These are phyloP conservation scores for Tachina lurida DNA, from an alignment of 2,888 invertebrate genomes.

Conservation along the genomic window DNA sequence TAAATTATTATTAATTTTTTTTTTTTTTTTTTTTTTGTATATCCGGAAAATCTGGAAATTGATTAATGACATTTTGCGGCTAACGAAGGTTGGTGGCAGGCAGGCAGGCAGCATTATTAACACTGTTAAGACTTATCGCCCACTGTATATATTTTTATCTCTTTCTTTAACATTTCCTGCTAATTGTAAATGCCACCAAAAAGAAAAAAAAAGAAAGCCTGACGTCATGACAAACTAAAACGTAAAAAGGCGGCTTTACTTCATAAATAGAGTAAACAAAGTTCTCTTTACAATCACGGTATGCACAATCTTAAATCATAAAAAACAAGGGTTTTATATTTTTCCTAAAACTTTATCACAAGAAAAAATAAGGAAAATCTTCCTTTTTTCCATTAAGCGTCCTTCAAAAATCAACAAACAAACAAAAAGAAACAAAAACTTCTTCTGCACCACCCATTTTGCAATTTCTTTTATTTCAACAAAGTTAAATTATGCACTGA, in stretches of 20 bases:
- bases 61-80: slow-evolving; percentile 56
- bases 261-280: slow-evolving; percentile 11
- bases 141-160: slow-evolving; percentile 6
- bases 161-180: background rate
- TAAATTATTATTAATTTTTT: background rate
- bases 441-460: background rate
- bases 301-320: slow-evolving; percentile 47
- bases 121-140: slow-evolving; percentile 26
- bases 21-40: background rate
- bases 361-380: slow-evolving; percentile 11
- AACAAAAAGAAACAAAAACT: background rate
- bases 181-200: background rate
- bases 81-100: slow-evolving; percentile 37
- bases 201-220: background rate
- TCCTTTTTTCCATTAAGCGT: slow-evolving; percentile 11
- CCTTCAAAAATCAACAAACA: background rate
- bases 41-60: slow-evolving; percentile 47
- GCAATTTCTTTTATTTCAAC: slow-evolving; percentile 34
- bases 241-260: background rate
- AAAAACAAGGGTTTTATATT: slow-evolving; percentile 48
- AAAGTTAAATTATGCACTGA: slow-evolving; percentile 46
- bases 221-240: background rate
- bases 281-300: slow-evolving; percentile 5
- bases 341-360: slow-evolving; percentile 19
- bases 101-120: slow-evolving; percentile 29